Conservation (phyloP, 2,113 vertebrate genomes). For the Peromyscus californicus region DNA sequence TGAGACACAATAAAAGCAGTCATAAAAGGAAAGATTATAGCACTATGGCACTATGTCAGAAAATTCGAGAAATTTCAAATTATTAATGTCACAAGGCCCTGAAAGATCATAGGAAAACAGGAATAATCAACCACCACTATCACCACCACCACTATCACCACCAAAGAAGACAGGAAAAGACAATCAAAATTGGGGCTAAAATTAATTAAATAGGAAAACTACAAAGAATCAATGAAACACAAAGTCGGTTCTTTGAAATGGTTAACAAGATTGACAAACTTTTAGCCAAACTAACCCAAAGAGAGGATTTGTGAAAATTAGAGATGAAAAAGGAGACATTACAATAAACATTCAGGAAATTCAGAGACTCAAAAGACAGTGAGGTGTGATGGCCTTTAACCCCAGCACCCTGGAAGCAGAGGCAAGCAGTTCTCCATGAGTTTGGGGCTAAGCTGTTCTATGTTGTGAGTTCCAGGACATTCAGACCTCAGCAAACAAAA, state of each 20-base stretch:
- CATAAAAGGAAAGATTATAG: not conserved
- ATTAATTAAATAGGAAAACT: not conserved
- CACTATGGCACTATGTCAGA: not conserved
- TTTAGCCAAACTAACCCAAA: not conserved
- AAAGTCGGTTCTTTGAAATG: not conserved
- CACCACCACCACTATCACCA: too few relatives aligned
- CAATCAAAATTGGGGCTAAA: not conserved
- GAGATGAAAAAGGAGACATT: not conserved
- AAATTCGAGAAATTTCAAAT: not conserved
- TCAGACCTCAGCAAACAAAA: not conserved
- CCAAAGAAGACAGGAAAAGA: too few relatives aligned
- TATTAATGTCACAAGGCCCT: too few relatives aligned
- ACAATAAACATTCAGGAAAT: not conserved
- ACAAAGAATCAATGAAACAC: not conserved
- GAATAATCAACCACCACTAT: not conserved
- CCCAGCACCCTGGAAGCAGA: not conserved
- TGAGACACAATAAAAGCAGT: not conserved
- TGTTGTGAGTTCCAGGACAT: not conserved
- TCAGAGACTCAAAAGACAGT: not conserved
- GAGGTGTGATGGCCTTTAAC: not conserved
- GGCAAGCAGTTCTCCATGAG: not conserved
- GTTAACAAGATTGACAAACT: not conserved
- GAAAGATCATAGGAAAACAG: not conserved
- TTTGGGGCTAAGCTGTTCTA: not conserved
- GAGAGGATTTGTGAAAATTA: not conserved